Conservation (phyloP, 1,140 invertebrate species). For the Atta texana region DNA sequence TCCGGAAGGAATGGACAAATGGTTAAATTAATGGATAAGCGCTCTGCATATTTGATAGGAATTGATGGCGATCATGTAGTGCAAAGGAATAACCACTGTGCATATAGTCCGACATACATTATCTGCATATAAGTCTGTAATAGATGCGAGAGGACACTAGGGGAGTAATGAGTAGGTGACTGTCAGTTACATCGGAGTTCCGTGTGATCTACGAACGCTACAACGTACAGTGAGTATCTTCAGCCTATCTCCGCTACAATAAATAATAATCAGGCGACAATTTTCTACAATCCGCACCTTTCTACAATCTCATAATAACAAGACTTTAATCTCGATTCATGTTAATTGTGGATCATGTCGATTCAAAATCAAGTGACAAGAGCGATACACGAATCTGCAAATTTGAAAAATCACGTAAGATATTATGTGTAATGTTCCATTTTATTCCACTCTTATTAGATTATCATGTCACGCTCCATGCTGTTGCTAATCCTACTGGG, state of each 20-base stretch:
- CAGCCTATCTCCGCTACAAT: neutral
- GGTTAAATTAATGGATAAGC: conserved; percentile 45
- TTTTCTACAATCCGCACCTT: neutral
- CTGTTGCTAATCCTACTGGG: conserved; percentile 80
- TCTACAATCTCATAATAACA: neutral
- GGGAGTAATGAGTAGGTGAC: conserved; percentile 85
- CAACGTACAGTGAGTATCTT: conserved; percentile 70
- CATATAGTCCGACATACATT: conserved; percentile 33
- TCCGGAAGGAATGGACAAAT: conserved; percentile 41
- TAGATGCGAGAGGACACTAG: conserved; percentile 86
- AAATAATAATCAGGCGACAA: neutral
- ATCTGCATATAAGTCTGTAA: conserved; percentile 83
- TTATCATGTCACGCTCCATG: conserved; percentile 81
- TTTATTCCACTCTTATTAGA: conserved; percentile 67
- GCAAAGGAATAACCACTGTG: conserved; percentile 63
- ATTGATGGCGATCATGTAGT: conserved; percentile 43
- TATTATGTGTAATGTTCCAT: neutral
- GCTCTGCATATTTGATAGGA: conserved; percentile 63
- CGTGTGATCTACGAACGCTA: conserved; percentile 80
- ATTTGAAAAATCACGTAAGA: neutral
- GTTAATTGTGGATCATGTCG: neutral
- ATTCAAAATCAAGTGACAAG: neutral
- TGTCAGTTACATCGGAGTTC: conserved; percentile 84
- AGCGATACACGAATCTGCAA: neutral
- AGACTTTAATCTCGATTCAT: neutral